Conservation (phyloP, 1,140 invertebrate species). For the Pararge aegeria region DNA sequence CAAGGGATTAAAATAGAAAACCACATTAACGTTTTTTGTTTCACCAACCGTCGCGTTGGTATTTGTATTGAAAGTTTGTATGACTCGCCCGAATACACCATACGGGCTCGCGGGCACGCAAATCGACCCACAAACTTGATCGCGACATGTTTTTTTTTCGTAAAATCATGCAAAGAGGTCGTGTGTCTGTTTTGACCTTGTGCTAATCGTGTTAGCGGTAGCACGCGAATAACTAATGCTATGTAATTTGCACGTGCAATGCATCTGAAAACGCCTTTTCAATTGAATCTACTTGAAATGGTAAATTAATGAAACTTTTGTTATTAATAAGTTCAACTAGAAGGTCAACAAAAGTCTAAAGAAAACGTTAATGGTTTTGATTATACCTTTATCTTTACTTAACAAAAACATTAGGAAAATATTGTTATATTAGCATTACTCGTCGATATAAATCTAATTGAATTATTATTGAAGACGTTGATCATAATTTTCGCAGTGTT, state of each 20-base stretch:
- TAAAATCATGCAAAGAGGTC: slow-evolving; percentile 68
- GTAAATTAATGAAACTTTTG: no score
- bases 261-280: slow-evolving; percentile 38
- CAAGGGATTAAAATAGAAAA: no score
- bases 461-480: no score
- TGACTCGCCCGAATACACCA: slow-evolving; percentile 25
- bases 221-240: slow-evolving; percentile 58
- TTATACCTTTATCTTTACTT: no score
- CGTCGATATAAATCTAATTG: no score
- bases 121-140: slow-evolving; percentile 54
- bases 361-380: no score
- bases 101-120: slow-evolving; percentile 39
- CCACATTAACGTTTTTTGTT: background rate
- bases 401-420: no score
- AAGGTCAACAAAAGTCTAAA: no score
- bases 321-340: no score
- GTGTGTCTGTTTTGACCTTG: slow-evolving; percentile 67
- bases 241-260: slow-evolving; percentile 56
- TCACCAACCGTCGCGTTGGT: background rate
- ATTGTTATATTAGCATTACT: no score
- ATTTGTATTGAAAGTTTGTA: slow-evolving; percentile 5
- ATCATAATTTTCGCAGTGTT: no score
- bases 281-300: slow-evolving; percentile 17
- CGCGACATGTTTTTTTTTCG: slow-evolving; percentile 26
- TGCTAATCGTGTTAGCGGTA: slow-evolving; percentile 65